Evolutionary conservation across 1,140 invertebrate species (phyloP).

Genomic region (Sipha flava): DNA sequence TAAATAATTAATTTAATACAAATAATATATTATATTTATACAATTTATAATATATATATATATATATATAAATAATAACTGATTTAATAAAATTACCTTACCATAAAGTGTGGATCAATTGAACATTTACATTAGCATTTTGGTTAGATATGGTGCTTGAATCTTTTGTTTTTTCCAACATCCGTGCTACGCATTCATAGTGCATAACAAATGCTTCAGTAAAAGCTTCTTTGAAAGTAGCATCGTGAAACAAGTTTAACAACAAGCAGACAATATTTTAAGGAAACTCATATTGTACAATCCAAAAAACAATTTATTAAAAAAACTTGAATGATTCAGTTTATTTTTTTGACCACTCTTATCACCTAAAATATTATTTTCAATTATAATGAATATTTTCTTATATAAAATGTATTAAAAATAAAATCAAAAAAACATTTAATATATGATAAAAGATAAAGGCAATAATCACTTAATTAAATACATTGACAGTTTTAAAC

Average conservation of each 20-base stretch:
- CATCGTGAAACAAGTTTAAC: slow-evolving; percentile 91
- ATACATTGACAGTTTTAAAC: no score
- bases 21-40: no score
- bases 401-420: no score
- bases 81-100: no score
- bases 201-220: slow-evolving; percentile 90
- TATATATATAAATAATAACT: no score
- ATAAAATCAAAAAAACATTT: no score
- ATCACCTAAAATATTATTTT: not conserved
- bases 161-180: slow-evolving; percentile 75
- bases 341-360: slow-evolving; percentile 45
- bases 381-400: no score
- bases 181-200: slow-evolving; percentile 86
- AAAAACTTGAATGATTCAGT: slow-evolving; percentile 74
- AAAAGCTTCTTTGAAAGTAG: slow-evolving; percentile 85
- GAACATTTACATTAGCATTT: slow-evolving; percentile 94
- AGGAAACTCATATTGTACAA: slow-evolving; percentile 93
- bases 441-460: no score
- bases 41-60: no score
- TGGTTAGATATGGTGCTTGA: slow-evolving; percentile 86
- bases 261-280: slow-evolving; percentile 91
- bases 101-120: slow-evolving; percentile 76
- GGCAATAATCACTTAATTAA: no score
- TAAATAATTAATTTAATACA: not conserved
- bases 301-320: slow-evolving; percentile 98